A percentile compares a stretch with the other conserved stretches of the same genome.
phyloP scores from a whole-genome alignment of 2,888 invertebrate genomes.

The Ceratothoa steindachneri region DNA sequence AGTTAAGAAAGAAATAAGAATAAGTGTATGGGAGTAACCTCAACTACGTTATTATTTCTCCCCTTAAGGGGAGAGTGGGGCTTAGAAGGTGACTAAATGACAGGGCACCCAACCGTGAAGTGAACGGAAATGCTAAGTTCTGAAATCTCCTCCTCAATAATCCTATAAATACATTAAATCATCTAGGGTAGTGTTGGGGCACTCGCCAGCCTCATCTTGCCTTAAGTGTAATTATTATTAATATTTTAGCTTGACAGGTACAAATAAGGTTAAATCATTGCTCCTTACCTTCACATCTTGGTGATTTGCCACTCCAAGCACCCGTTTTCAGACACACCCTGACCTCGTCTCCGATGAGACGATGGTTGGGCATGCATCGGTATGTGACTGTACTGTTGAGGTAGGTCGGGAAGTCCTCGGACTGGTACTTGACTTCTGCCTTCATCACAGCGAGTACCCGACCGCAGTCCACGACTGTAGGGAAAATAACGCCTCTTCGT shows the following conservation, averaged over 20 bases:
- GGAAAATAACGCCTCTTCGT: too few relatives aligned
- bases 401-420: constrained; percentile 71
- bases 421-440: constrained; percentile 70
- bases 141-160: too few relatives aligned
- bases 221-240: too few relatives aligned
- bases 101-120: too few relatives aligned
- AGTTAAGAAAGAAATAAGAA: too few relatives aligned
- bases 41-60: background rate
- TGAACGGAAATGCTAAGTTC: too few relatives aligned
- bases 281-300: constrained; percentile 69
- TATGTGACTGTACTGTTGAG: constrained; percentile 75
- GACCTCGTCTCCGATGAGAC: constrained; percentile 70
- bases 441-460: constrained; percentile 73
- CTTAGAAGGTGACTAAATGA: too few relatives aligned
- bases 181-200: too few relatives aligned
- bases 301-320: constrained; percentile 77
- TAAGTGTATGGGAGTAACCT: too few relatives aligned
- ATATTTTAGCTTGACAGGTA: background rate
- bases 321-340: constrained; percentile 70
- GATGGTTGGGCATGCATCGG: constrained; percentile 73
- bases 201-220: too few relatives aligned
- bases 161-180: too few relatives aligned
- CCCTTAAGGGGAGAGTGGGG: too few relatives aligned
- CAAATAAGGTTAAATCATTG: background rate
- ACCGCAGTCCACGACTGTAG: constrained; percentile 79